Base-by-base conservation (phyloP, 2,888 invertebrate genomes). In the Mimumesa dahlbomi region DNA sequence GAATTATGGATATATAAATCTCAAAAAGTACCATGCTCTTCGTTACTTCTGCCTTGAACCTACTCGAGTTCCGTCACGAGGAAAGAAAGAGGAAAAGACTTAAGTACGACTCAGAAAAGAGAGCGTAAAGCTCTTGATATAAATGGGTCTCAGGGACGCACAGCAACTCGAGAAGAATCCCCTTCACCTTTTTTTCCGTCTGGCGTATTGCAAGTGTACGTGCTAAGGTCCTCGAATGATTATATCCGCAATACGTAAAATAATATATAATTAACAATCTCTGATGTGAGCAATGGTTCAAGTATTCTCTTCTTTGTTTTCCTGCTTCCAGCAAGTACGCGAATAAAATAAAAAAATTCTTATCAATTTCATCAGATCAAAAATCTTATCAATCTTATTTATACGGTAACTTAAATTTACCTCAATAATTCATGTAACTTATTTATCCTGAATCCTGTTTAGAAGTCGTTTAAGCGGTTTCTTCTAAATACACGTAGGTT, bases 51-150 rank as follows among this genome's bases (percentile, higher is more conserved):
- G 21, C n/a, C 59, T 49, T 57, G 31, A 57, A 62, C 52, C 34
- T 34, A 43, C 48, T 67, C 40, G 61, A 69, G 46, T 45, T 58
- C 50, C 42, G 49, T 73, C 57, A 54, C 34, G 21, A 46, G 49
- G 31, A 52, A 48, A 56, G 48, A 64, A 53, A 65, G 52, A 49
- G 63, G 61, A 54, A 40, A 71, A 63, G 38, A 70, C 62, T 71
- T 66, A 70, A 71, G 70, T 66, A 65, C 65, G 59, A 61, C 70
- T 69, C 58, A 43, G 42, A 72, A 48, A 66, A 50, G 72, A 67
- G 70, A 73, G 57, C 61, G 68, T 71, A 75, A 83, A 83, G 79
- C 82, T 81, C 73, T 70, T 71, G 74, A 70, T 77, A 83, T 84
- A 84, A 83, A 84, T 83, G 84, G 74, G 64, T 70, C 69, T 73